phyloP scores from a whole-genome alignment of 2,888 invertebrate genomes.

The Cerastis rubricosa region DNA sequence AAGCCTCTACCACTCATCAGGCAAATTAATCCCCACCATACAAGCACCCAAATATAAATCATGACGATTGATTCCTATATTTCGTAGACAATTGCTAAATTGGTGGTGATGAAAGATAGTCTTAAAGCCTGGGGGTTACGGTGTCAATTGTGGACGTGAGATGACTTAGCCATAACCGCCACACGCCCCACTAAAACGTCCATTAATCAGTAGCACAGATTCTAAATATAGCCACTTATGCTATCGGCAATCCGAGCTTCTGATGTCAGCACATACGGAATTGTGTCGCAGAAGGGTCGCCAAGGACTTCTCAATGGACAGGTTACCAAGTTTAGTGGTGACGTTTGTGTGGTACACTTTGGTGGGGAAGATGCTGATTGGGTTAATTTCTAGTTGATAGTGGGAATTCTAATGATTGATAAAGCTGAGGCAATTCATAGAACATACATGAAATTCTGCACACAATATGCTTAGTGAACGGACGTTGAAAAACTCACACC shows the following conservation, averaged over 20 bases:
- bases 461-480: background rate
- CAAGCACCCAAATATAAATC: constrained; percentile 60
- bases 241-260: constrained; percentile 79
- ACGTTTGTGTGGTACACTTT: background rate
- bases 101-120: constrained; percentile 76
- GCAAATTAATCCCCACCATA: constrained; percentile 44
- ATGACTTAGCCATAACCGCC: constrained; percentile 77
- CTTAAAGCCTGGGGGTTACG: constrained; percentile 83
- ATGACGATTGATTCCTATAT: constrained; percentile 66
- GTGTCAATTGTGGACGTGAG: constrained; percentile 84
- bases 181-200: constrained; percentile 78
- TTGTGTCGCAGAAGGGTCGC: constrained; percentile 58
- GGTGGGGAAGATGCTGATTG: background rate
- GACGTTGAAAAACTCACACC: background rate
- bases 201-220: constrained; percentile 88
- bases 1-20: background rate
- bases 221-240: constrained; percentile 90
- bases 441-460: background rate
- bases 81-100: constrained; percentile 68
- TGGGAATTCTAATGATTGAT: background rate
- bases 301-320: constrained; percentile 50
- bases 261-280: constrained; percentile 83
- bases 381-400: background rate
- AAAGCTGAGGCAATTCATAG: no score
- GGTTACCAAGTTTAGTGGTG: constrained; percentile 13